Evolutionary conservation across 2,888 invertebrate genomes (phyloP), one percentile per base, ranked within the genome.

Genomic region (Trissonchulus latispiculum): DNA sequence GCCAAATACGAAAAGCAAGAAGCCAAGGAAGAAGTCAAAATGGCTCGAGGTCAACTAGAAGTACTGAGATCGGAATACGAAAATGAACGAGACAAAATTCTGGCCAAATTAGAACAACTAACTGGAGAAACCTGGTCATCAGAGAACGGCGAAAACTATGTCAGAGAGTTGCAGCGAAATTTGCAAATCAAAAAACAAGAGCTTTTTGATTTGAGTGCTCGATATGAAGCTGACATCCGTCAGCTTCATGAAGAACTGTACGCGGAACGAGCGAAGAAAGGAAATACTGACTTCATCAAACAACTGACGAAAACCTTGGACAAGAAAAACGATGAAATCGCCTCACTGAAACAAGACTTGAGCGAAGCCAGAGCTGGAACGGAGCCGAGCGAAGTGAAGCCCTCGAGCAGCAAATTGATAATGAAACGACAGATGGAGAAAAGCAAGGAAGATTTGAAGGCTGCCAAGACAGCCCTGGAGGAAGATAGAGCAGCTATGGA

Each of bases 11-110:
- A 68, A 36, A 68, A 68, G 36, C n/a, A 33, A 68, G 69, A 35
- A 36, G 33, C 59, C 18, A 28, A 67, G 29, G 32, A 36, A 31
- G 66, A 59, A 64, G 37, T 75, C 35, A 75, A 35, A 71, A 72
- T 76, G 73, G 74, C 77, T n/a, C 75, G 76, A 66, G 77, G 76
- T 66, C 75, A 79, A 68, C 62, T 79, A 18, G 77, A 78, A 1
- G 74, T 80, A 31, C 74, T 79, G 33, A 70, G 76, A 62, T 72
- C 76, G 64, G 79, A 80, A 74, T 79, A 77, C 62, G 78, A 78
- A 35, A 8, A 59, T n/a, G 71, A 62, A 71, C 61, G 71, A 2
- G 71, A 71, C 31, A 67, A 62, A 15, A 28, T 71, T 29, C 61
- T 59, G 61, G 71, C 71, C 1, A 59, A 62, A 18, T 32, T 71